Evolutionary conservation across 2,113 vertebrate genomes (phyloP), one percentile per base, ranked within the genome.

Genomic region (Hiodon tergisus): DNA sequence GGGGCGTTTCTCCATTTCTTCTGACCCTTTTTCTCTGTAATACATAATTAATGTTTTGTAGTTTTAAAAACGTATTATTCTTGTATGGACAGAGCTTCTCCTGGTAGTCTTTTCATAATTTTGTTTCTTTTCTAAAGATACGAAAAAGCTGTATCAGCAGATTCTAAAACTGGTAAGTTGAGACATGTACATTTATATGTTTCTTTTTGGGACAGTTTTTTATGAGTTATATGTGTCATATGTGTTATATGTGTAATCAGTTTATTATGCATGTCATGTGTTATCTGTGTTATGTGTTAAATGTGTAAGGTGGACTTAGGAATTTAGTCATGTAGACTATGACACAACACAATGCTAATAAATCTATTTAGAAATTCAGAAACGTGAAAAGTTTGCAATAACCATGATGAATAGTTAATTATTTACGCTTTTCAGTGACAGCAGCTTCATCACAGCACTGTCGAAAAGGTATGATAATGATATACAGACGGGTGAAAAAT

Each of bases 111-210:
- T 71, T 54, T 70, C 51, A 73, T 53, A 59, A 17, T 48, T 55
- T 31, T 71, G n/a, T 62, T 13, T 75, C 5, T 73, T 78, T 83
- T 79, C 78, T 78, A 51, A 79, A 91, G 90, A 55, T 57, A 14
- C 6, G 69, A 78, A 74, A 79, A 57, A 74, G 53, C 4, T 5
- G 59, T 55, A 68, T 51, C 47, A 10, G 76, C 69, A 65, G 52
- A 79, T 4, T 76, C 14, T 74, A 76, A 86, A 59, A 72, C 78
- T 71, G 87, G 90, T 90, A 85, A n/a, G 89, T 85, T 75, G 58
- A 4, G 52, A 2, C 3, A 17, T 13, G 46, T 76, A 31, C 69
- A 52, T 72, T 4, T 69, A 17, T 51, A 53, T 46, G 16, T 3
- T 13, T 57, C 48, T 2, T 50, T 14, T 13, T 50, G 4, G 50